Percentiles rank a stretch among this genome's conserved stretches.
Conservation (phyloP, 2,113 vertebrate species). For the Rostratula benghalensis region DNA sequence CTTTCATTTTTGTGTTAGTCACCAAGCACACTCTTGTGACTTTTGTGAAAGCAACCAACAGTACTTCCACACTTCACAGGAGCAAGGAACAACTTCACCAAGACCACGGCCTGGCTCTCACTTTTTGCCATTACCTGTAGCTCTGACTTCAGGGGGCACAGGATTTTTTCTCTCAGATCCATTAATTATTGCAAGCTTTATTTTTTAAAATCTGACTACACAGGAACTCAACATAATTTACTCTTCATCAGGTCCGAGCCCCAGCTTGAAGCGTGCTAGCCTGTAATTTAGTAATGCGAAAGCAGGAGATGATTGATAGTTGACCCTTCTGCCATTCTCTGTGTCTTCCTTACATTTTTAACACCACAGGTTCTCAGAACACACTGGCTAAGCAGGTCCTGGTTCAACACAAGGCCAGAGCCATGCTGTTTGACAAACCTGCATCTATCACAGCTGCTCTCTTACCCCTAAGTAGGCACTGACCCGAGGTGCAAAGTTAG, state of each 20-base stretch:
- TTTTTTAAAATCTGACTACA: neutral
- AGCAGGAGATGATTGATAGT: neutral
- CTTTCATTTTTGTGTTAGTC: neutral
- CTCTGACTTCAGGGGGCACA: neutral
- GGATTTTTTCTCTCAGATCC: neutral
- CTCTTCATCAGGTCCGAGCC: neutral
- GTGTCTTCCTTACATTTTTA: neutral
- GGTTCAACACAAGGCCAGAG: neutral
- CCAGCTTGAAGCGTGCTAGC: neutral
- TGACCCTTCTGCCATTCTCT: neutral
- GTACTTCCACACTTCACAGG: neutral
- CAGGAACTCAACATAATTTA: neutral
- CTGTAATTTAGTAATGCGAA: neutral
- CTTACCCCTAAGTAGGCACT: neutral
- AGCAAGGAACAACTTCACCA: neutral
- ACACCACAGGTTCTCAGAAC: neutral
- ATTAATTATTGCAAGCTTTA: neutral
- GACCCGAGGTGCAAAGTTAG: neutral
- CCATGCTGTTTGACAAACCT: neutral
- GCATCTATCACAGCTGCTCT: neutral
- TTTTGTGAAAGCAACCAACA: neutral
- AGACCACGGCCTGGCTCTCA: neutral
- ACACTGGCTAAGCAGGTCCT: neutral
- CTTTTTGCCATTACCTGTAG: neutral
- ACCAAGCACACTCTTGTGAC: neutral